These are phyloP conservation scores for Amphipoea oculea DNA, from an alignment of 2,888 invertebrate species.

Conservation along the genomic window DNA sequence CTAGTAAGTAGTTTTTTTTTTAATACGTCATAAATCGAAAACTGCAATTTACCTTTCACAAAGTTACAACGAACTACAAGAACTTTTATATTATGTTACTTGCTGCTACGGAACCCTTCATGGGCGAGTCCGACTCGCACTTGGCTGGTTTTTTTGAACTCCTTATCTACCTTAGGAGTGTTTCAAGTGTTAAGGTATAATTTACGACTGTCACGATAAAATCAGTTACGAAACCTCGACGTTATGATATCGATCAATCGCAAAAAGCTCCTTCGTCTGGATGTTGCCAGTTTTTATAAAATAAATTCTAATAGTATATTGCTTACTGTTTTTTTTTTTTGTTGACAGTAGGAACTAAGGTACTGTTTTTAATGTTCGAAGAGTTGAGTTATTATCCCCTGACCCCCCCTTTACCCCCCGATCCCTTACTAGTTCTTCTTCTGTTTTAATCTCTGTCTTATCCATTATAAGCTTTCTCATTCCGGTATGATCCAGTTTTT, in stretches of 20 bases:
- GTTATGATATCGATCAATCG: slow-evolving; percentile 36
- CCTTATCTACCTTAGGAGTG: background rate
- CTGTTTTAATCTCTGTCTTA: too few relatives aligned
- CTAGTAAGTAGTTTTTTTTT: too few relatives aligned
- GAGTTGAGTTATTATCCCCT: background rate
- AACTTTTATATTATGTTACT: too few relatives aligned
- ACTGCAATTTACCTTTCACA: too few relatives aligned
- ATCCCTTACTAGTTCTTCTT: too few relatives aligned
- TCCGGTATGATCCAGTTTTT: too few relatives aligned
- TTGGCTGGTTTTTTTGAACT: background rate
- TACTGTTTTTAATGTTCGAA: background rate
- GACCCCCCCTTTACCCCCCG: too few relatives aligned
- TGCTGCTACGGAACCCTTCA: too few relatives aligned
- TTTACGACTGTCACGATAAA: slow-evolving; percentile 21
- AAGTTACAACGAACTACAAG: too few relatives aligned
- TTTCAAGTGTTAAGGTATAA: slow-evolving; percentile 4
- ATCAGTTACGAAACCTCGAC: slow-evolving; percentile 21
- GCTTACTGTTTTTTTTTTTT: background rate
- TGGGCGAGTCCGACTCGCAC: too few relatives aligned
- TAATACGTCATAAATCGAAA: too few relatives aligned
- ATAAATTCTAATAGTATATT: slow-evolving; percentile 8
- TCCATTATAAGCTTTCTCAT: too few relatives aligned
- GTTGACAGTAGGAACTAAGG: background rate
- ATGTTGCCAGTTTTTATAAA: slow-evolving; percentile 19
- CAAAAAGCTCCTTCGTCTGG: slow-evolving; percentile 19